Percentiles rank a stretch among this genome's conserved stretches.
These are phyloP conservation scores for Neomonachus schauinslandi DNA, from an alignment of 2,113 vertebrate species.

Conservation along the genomic window DNA sequence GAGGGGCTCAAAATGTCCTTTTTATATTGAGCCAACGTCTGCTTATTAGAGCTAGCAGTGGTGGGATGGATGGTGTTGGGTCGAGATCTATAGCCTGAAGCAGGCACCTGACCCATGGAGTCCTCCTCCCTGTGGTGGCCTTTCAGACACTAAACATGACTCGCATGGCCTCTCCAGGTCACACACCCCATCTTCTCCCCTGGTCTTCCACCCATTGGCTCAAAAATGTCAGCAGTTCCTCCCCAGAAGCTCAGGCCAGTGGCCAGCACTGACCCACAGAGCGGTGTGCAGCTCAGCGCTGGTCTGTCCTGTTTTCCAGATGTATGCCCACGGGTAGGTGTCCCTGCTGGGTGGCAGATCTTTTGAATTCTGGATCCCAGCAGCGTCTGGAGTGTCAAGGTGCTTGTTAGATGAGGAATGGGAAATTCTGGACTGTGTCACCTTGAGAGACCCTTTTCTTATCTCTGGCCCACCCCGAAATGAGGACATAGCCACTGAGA, in stretches of 20 bases:
- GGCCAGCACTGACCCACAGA: background rate
- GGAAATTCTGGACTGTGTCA: background rate
- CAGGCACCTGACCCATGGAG: no score
- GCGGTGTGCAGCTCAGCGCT: accelerated
- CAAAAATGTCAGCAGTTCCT: accelerated
- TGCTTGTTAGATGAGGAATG: background rate
- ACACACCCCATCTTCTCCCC: no score
- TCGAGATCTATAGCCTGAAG: accelerated
- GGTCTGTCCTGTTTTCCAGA: background rate
- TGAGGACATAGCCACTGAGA: no score
- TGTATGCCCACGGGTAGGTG: accelerated
- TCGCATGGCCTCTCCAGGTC: accelerated
- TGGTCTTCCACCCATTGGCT: accelerated
- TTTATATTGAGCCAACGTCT: background rate
- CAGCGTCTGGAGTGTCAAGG: background rate
- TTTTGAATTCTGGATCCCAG: no score
- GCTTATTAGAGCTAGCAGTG: accelerated
- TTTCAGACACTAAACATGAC: background rate
- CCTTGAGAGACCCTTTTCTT: no score
- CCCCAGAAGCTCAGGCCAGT: background rate
- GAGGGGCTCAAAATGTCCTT: background rate
- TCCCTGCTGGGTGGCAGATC: no score
- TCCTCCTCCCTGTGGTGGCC: background rate
- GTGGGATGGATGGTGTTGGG: accelerated
- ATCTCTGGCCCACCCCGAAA: background rate